A percentile compares a stretch with the other conserved stretches of the same genome.
Conservation (phyloP, 2,797 vertebrate genomes). For the Hybognathus amarus region DNA sequence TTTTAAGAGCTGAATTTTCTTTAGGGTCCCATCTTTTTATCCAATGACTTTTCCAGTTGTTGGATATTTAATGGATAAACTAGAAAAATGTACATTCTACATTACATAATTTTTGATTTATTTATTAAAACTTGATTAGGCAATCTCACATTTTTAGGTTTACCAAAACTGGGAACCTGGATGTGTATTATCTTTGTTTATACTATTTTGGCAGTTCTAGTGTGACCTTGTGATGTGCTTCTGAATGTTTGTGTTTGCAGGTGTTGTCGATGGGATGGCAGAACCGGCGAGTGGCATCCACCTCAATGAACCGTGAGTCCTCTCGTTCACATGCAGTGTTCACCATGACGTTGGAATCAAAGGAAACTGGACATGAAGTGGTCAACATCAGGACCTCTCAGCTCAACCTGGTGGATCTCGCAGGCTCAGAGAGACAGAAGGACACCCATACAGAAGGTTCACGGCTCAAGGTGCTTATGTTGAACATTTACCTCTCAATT, state of each 20-base stretch:
- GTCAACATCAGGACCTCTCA: slow-evolving; percentile 93
- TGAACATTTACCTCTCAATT: background rate
- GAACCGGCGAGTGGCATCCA: slow-evolving; percentile 92
- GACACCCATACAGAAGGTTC: slow-evolving; percentile 92
- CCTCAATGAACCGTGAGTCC: slow-evolving; percentile 97
- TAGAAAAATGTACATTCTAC: background rate
- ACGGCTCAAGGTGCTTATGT: slow-evolving; percentile 85
- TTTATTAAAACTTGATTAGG: no score
- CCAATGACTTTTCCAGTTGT: no score
- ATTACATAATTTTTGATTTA: no score
- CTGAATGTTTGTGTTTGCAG: slow-evolving; percentile 61
- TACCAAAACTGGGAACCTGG: background rate
- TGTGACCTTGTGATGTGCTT: background rate
- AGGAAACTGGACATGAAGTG: slow-evolving; percentile 85
- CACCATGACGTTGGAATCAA: slow-evolving; percentile 91
- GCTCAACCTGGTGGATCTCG: slow-evolving; percentile 94
- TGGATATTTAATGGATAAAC: no score
- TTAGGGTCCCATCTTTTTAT: no score
- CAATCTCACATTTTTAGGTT: background rate
- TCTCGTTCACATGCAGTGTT: slow-evolving; percentile 96
- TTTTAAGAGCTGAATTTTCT: no score
- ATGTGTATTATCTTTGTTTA: background rate
- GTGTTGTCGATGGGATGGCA: slow-evolving; percentile 93
- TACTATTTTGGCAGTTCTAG: background rate
- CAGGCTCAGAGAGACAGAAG: slow-evolving; percentile 93